Evolutionary conservation across 1,140 invertebrate genomes (phyloP), one percentile per base, ranked within the genome.

Genomic region (Drosophila pseudoobscura): DNA sequence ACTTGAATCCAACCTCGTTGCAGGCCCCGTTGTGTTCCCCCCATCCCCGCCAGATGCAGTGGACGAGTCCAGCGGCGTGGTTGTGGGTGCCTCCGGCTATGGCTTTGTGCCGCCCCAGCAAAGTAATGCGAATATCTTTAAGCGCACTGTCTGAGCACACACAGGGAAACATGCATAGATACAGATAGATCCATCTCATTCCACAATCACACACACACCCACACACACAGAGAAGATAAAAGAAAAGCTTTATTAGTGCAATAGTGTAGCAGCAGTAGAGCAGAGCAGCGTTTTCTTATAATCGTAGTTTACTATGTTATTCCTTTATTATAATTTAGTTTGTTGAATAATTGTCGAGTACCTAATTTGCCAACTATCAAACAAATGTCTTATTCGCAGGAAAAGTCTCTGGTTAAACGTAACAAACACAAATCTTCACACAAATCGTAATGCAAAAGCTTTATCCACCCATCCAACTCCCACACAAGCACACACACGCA

Each of bases 11-110:
- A 2, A 43, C 44, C 47, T 47, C 15, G 0, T 70, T 61, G 45
- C 82, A 91, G 91, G 91, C 51, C 91, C 91, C 62, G 91, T 91
- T 24, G 88, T 91, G 6, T 91, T 91, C 78, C 91, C 91, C 26
- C 87, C 79, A 49, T 90, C 91, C 13, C 91, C 91, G 5, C 82
- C 88, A 72, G 89, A 91, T 65, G 87, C 78, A 65, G 73, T 89
- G 59, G 84, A 90, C 51, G 90, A 91, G 69, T 90, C 78, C 15
- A 91, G 91, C 70, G 91, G 91, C 29, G 91, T 91, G 45, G 75
- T 91, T 57, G 90, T 91, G 51, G 91, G 91, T n/a, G 91, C 91
- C 65, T 91, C 91, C 22, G 91, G 91, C 47, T 91, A 88, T 52
- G 91, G 91, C 20, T 91, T 91, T 71, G 91, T 91, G 70, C 91